Base-by-base conservation (phyloP, 1,140 invertebrate genomes). In the Tetragnatha versicolor region DNA sequence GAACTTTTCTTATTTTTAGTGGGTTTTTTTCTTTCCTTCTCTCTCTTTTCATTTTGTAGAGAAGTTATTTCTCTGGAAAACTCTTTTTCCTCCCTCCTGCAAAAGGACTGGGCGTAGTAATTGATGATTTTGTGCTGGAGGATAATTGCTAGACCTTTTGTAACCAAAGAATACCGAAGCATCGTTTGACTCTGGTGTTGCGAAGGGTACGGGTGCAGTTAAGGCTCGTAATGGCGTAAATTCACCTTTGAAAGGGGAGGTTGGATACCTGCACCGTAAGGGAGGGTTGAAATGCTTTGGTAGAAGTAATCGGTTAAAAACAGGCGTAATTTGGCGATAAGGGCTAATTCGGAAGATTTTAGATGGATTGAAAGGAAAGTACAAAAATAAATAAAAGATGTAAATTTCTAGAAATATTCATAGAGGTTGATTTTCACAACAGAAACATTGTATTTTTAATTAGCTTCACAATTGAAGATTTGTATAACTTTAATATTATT, bases 81-180 rank as follows among this genome's bases (percentile, higher is more conserved):
- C 20, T 22, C 25, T 55, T 42, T 47, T 55, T 70, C 31, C 55
- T 70, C 42, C 25, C 35, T 39, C 49, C 51, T 17, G 49, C 20
- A 55, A 29, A 47, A 33, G 22, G 49, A 1, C 49, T 55, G 25
- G 31, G 49, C 42, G 49, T 27, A 39, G 68, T 70, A 70, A 70
- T 70, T 70, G 68, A 70, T 70, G 68, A 70, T 70, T 70, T 55
- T 37, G 31, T 20, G 49, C n/a, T 47, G 27, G 39, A 70, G 55
- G 68, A 70, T 70, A 70, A 70, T 70, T 70, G 68, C 68, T 37
- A n/a, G 31, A 51, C 27, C 49, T 70, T 70, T 70, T 70, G 68
- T 70, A 70, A 70, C 49, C 20, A 39, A 70, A 70, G 68, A 55
- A 70, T 70, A 39, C 47, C 29, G 47, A 33, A 20, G 68, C 31